Conservation (phyloP, 2,113 vertebrate genomes). For the Platysteira castanea region DNA sequence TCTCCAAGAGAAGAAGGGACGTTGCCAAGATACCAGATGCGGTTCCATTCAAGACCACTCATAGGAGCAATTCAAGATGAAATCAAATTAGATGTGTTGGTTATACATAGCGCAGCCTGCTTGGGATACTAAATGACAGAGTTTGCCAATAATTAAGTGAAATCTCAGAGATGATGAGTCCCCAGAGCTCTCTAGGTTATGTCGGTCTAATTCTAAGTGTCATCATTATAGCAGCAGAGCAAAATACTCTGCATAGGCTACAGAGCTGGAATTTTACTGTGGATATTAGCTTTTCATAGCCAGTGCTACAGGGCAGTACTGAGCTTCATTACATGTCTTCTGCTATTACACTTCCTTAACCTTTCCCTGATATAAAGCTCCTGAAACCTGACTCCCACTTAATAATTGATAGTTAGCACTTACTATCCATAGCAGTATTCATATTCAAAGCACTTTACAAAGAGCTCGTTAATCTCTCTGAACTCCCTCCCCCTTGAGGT, state of each 20-base stretch:
- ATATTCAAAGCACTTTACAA: constrained; percentile 26
- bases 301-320: constrained; percentile 9
- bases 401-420: constrained; percentile 55
- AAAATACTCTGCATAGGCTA: constrained; percentile 57
- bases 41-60: constrained; percentile 68
- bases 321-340: constrained; percentile 22
- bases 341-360: constrained; percentile 38
- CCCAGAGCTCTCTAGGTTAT: constrained; percentile 68
- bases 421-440: not conserved
- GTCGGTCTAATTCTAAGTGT: constrained; percentile 65
- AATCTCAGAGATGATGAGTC: constrained; percentile 68
- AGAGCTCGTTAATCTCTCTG: not conserved
- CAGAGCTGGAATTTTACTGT: constrained; percentile 45
- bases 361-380: constrained; percentile 44
- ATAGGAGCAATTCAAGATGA: constrained; percentile 69
- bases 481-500: not conserved
- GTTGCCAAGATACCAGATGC: constrained; percentile 71
- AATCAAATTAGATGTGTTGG: constrained; percentile 72
- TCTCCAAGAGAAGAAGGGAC: constrained; percentile 51
- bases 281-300: constrained; percentile 23
- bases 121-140: constrained; percentile 67
- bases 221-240: constrained; percentile 61
- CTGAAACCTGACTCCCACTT: constrained; percentile 37
- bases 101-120: constrained; percentile 62
- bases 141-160: constrained; percentile 72